Base-by-base conservation (phyloP, 2,113 vertebrate species). In the Hemiscyllium ocellatum region DNA sequence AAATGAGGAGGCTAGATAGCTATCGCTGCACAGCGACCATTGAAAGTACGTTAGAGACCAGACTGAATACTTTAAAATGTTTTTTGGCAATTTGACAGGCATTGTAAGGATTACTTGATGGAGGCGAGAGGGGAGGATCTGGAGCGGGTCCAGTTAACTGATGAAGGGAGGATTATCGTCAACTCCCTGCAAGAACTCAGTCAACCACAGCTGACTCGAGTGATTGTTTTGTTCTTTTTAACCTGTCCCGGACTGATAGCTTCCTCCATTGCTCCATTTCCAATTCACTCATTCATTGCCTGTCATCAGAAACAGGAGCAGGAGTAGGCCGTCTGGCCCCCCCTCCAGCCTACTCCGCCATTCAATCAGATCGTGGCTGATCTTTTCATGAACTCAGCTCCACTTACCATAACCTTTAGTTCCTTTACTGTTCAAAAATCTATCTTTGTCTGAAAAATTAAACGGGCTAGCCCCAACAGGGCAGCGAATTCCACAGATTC, bases 81-180 rank as follows among this genome's bases (percentile, higher is more conserved):
- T 22, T 94, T 69, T 95, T 95, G 68, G 93, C 93, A 95, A 47
- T 37, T 95, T 70, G n/a, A 95, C 68, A 50, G 42, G 17, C 12
- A 50, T 95, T 72, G n/a, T 95, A 24, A 42, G 66, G 22, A 66
- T n/a, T 69, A n/a, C 37, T 66, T 22, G 33, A 72, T 42, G 10
- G n/a, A 68, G 33, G 47, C 37, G 13, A 50, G 93, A 50, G 20
- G 26, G 93, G 69, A 76, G 24, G 42, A 52, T 3, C 69, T 47
- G 66, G 68, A 72, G 4, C 15, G 68, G 5, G 6, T 72, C 69
- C 94, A 95, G 24, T 52, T 95, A 26, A 95, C 68, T 42, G 20
- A 42, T 47, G 8, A 29, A 70, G 15, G n/a, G 12, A 50, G 69
- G 66, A 24, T 50, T 95, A 65, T 52, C 68, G 1, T 15, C 33